These are phyloP conservation scores for Hypotaenidia philippensis DNA, from an alignment of 2,797 vertebrate species.

Conservation along the genomic window DNA sequence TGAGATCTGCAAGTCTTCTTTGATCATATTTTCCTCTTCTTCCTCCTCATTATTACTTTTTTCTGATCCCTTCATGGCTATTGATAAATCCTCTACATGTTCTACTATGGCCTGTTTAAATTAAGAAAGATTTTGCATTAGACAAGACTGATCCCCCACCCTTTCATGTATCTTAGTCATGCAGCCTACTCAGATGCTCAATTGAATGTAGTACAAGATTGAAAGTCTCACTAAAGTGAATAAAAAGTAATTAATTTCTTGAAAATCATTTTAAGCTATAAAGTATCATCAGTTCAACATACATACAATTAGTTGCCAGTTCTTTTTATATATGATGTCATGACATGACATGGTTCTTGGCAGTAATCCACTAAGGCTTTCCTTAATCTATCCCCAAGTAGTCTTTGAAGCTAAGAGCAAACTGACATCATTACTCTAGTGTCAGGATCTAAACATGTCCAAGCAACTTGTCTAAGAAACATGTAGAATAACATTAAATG, in stretches of 20 bases:
- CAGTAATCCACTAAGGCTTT: background rate
- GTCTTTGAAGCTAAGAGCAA: background rate
- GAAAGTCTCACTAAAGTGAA: background rate
- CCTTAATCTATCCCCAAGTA: background rate
- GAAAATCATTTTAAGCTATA: background rate
- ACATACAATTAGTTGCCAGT: background rate
- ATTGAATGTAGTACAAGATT: background rate
- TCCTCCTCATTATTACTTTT: constrained; percentile 68
- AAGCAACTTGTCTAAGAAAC: background rate
- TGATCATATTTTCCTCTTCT: constrained; percentile 61
- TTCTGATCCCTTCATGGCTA: constrained; percentile 29
- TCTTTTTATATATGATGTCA: background rate
- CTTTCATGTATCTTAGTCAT: background rate
- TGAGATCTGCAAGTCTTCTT: constrained; percentile 48
- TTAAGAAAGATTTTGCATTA: background rate
- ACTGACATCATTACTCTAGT: background rate
- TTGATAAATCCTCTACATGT: background rate
- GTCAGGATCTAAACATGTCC: background rate
- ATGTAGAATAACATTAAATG: background rate
- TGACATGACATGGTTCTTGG: background rate
- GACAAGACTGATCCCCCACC: background rate
- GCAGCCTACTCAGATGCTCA: background rate
- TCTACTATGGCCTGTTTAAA: constrained; percentile 23
- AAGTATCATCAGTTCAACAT: background rate
- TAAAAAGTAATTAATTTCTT: background rate